Base-by-base conservation (phyloP, 2,797 vertebrate species). In the Enteromius afrohamiltoni region DNA sequence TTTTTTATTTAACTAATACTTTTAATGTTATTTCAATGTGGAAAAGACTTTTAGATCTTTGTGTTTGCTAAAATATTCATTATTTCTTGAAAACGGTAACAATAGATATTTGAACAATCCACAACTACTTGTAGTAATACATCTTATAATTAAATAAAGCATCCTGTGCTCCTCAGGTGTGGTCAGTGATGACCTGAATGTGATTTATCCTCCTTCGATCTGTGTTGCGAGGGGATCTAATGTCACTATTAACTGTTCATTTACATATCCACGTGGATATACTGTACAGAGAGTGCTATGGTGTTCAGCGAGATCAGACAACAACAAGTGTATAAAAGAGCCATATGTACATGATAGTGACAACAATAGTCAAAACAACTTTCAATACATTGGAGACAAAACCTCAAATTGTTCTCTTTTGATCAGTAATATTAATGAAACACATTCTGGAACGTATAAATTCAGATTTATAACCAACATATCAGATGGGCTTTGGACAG, bases 401-500 rank as follows among this genome's bases (percentile, higher is more conserved):
- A 64, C 0, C 23, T 69, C 73, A 45, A 1, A 86, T 69, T 87
- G 82, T 68, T 62, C 58, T 75, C 64, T 79, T 29, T 45, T 68
- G 34, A 87, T 87, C 75, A 62, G 47, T 7, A 53, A 86, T 58
- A 76, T 83, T 55, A 42, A 65, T 62, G 60, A 19, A 3, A 19
- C 0, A n/a, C 16, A 55, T 62, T 80, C 73, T 83, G 58, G 49
- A 77, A 3, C 0, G 3, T 87, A 87, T 42, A 77, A 3, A 67
- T 85, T 87, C 47, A 87, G 73, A 77, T 80, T 85, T 49, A 21
- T 67, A 69, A 85, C 73, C 49, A 1, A 13, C 42, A 0, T 0
- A 0, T 0, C 0, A 3, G 0, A 0, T 0, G 73, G 2, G 0
- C 0, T 0, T 17, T 79, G 1, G 8, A 74, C 67, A 31, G 19